Evolutionary conservation across 2,797 vertebrate genomes (phyloP), one percentile per base, ranked within the genome.

Genomic region (Spinibarbus caldwelli): DNA sequence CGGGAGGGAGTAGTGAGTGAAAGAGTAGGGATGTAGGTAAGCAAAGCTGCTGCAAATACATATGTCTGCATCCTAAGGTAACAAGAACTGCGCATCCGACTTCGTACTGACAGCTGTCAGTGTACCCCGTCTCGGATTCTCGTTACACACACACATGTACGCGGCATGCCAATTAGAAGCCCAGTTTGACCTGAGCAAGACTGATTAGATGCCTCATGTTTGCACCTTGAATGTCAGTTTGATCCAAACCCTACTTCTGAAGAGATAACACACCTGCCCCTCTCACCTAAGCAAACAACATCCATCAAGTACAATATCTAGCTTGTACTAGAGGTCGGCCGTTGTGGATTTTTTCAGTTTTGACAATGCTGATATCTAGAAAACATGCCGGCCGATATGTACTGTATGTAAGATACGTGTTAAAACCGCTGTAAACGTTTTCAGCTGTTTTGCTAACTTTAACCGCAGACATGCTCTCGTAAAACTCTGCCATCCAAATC

Each of bases 91-190:
- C 83, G 90, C 89, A 49, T 89, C 83, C 64, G 86, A 86, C 47
- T 49, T 45, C 86, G 88, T 89, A 84, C 87, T 91, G 94, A 94
- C 93, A 95, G 94, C 93, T 94, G 94, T 94, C 94, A 93, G 89
- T 90, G 88, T 89, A 89, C 90, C 87, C 87, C 54, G 88, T 87
- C 88, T 91, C 89, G 64, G 72, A 88, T 57, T 68, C 23, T 57
- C 70, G 8, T 68, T 83, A 81, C 80, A 86, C 67, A 85, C 36
- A 83, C 36, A 80, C 71, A 82, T 34, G 10, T 26, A 2, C 14
- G n/a, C 86, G 90, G 54, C 83, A 87, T 2, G 90, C 90, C 93
- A 94, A 93, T 94, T 94, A 94, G 83, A 87, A 91, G 80, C 85
- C 67, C 78, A 47, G 70, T 72, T 89, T 90, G 91, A 94, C 87